phyloP scores from a whole-genome alignment of 2,113 vertebrate species.

The Tor tambroides region DNA sequence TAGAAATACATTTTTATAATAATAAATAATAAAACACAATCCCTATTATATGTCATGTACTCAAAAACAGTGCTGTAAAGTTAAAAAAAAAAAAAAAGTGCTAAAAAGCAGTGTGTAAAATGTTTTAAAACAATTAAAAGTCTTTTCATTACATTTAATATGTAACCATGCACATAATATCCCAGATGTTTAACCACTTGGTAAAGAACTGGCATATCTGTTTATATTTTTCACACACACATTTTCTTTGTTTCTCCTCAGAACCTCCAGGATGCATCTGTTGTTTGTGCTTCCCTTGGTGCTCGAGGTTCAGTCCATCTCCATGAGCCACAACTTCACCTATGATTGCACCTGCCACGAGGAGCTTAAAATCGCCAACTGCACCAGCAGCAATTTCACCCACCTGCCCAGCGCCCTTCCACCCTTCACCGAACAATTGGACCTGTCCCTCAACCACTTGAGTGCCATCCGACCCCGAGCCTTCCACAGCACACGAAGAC shows the following conservation, averaged over 20 bases:
- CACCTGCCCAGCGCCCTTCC: conserved; percentile 65
- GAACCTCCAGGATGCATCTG: conserved; percentile 51
- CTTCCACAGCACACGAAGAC: conserved; percentile 71
- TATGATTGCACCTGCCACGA: conserved; percentile 73
- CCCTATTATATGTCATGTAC: too few relatives aligned
- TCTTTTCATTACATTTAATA: too few relatives aligned
- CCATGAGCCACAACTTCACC: conserved; percentile 33
- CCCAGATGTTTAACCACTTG: background rate
- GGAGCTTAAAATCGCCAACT: conserved; percentile 74
- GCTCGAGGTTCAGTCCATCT: conserved; percentile 44
- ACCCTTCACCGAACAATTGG: conserved; percentile 73
- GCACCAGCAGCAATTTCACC: conserved; percentile 65
- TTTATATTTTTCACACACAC: too few relatives aligned
- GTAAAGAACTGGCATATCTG: background rate
- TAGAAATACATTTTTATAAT: too few relatives aligned
- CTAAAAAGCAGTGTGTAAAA: too few relatives aligned
- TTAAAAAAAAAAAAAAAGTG: too few relatives aligned
- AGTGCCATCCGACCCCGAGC: conserved; percentile 59
- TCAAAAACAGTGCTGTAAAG: too few relatives aligned
- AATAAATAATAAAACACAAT: too few relatives aligned
- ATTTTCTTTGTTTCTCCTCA: background rate
- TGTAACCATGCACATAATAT: background rate
- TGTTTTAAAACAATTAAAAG: too few relatives aligned
- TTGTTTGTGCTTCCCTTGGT: conserved; percentile 60
- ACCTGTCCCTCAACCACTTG: conserved; percentile 78